Conservation (phyloP, 2,113 vertebrate genomes). For the Lates calcarifer region DNA sequence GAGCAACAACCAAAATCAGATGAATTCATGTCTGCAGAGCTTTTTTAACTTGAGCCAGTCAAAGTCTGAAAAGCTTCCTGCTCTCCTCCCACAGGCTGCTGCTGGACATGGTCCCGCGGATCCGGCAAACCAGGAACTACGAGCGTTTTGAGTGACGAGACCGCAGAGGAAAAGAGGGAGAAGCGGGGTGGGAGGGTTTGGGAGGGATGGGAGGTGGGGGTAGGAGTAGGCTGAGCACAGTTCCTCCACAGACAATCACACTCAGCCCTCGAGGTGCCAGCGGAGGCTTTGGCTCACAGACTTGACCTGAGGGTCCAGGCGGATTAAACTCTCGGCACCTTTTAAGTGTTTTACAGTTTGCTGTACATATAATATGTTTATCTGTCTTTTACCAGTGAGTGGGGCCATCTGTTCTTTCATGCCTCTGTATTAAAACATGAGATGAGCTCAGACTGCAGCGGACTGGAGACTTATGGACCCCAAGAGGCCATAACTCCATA, state of each 20-base stretch:
- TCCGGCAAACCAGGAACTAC: conserved; percentile 94
- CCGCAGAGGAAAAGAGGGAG: neutral
- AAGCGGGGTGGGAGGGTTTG: conserved; percentile 7
- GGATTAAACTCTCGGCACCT: conserved; percentile 19
- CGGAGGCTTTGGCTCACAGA: neutral
- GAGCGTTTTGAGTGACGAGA: conserved; percentile 93
- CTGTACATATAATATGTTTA: conserved; percentile 58
- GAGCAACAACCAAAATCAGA: neutral
- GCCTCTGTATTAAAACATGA: conserved; percentile 27
- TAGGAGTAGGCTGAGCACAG: neutral
- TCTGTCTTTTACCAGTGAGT: conserved; percentile 41
- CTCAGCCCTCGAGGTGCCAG: conserved; percentile 7
- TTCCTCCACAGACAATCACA: conserved; percentile 44
- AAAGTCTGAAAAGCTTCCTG: neutral
- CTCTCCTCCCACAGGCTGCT: conserved; percentile 86
- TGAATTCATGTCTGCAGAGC: too few relatives aligned
- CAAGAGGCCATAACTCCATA: neutral
- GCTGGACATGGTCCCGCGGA: conserved; percentile 92
- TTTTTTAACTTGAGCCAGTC: too few relatives aligned
- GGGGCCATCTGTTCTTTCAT: conserved; percentile 16
- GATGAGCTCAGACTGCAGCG: neutral
- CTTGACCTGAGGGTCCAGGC: conserved; percentile 22
- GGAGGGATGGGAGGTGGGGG: neutral
- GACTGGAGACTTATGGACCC: neutral
- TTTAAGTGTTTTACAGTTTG: conserved; percentile 54